Evolutionary conservation across 1,140 invertebrate species (phyloP).

Genomic region (Hetaerina americana): DNA sequence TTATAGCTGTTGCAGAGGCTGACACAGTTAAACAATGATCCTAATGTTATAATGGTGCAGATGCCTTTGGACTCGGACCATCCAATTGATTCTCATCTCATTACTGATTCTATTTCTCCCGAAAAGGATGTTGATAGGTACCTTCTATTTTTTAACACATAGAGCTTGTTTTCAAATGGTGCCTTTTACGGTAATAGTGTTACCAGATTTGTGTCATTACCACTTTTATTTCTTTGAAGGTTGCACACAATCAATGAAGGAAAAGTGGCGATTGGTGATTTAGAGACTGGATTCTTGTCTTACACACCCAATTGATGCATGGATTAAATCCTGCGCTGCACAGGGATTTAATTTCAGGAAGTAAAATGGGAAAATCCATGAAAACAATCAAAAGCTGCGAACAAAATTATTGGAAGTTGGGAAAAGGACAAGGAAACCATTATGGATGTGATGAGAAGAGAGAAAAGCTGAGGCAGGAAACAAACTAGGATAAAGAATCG

Average conservation of each 20-base stretch:
- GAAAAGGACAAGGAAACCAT: too few relatives aligned
- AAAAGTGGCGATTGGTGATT: slow-evolving; percentile 67
- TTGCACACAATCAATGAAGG: slow-evolving; percentile 85
- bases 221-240: slow-evolving; percentile 38
- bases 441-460: too few relatives aligned
- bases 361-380: too few relatives aligned
- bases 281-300: slow-evolving; percentile 70
- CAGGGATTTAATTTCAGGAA: too few relatives aligned
- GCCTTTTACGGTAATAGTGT: too few relatives aligned
- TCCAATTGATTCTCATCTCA: slow-evolving; percentile 67
- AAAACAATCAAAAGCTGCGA: too few relatives aligned
- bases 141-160: slow-evolving; percentile 15
- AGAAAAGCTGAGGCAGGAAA: too few relatives aligned
- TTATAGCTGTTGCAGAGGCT: slow-evolving; percentile 51
- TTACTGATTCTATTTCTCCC: slow-evolving; percentile 75
- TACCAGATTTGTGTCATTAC: too few relatives aligned
- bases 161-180: too few relatives aligned
- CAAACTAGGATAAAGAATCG: too few relatives aligned
- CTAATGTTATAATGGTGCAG: slow-evolving; percentile 85
- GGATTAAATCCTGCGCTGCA: slow-evolving; percentile 85
- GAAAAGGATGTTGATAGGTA: slow-evolving; percentile 93
- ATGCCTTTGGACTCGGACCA: slow-evolving; percentile 81
- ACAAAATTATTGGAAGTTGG: too few relatives aligned
- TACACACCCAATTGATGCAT: slow-evolving; percentile 89
- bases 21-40: slow-evolving; percentile 67